Evolutionary conservation across 92 coral and sea anemone species (phyloP).

Genomic region (Montipora capitata): DNA sequence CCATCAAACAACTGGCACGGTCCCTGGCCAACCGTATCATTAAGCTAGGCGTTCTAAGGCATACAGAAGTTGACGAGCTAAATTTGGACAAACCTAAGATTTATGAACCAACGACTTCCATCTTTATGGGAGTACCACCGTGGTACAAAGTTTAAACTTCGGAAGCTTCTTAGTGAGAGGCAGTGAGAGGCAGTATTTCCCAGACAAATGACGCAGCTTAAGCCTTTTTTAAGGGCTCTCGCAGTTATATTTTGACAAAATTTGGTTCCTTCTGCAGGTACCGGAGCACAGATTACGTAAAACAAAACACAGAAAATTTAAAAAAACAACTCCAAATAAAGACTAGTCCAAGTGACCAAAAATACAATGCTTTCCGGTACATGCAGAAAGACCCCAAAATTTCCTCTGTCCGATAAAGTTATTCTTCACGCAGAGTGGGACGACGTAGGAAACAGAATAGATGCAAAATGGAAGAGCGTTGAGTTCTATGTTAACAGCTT

Average conservation of each 20-base stretch:
- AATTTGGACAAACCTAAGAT: slow-evolving; percentile 39
- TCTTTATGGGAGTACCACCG: too few relatives aligned
- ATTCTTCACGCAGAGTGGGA: slow-evolving; percentile 57
- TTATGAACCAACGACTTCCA: slow-evolving; percentile 1
- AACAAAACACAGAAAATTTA: too few relatives aligned
- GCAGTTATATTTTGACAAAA: slow-evolving; percentile 57
- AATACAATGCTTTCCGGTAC: too few relatives aligned
- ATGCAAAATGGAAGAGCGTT: slow-evolving; percentile 64
- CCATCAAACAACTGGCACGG: slow-evolving; percentile 37
- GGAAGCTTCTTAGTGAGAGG: slow-evolving; percentile 66
- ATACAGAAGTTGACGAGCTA: slow-evolving; percentile 14
- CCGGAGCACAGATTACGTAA: too few relatives aligned
- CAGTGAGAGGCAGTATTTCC: slow-evolving; percentile 41
- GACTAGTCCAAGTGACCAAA: too few relatives aligned
- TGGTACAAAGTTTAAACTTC: background rate
- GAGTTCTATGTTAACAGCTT: slow-evolving; percentile 61
- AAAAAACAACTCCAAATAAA: too few relatives aligned
- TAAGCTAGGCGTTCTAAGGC: slow-evolving; percentile 15
- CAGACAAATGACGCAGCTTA: slow-evolving; percentile 53
- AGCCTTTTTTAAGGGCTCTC: slow-evolving; percentile 61
- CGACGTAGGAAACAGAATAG: slow-evolving; percentile 30
- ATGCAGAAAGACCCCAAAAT: background rate
- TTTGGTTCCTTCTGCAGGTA: too few relatives aligned
- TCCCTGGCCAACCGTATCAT: background rate
- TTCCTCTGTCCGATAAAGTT: slow-evolving; percentile 58